Evolutionary conservation across 92 coral and sea anemone genomes (phyloP), one percentile per base, ranked within the genome.

Genomic region (Pocillopora grandis): DNA sequence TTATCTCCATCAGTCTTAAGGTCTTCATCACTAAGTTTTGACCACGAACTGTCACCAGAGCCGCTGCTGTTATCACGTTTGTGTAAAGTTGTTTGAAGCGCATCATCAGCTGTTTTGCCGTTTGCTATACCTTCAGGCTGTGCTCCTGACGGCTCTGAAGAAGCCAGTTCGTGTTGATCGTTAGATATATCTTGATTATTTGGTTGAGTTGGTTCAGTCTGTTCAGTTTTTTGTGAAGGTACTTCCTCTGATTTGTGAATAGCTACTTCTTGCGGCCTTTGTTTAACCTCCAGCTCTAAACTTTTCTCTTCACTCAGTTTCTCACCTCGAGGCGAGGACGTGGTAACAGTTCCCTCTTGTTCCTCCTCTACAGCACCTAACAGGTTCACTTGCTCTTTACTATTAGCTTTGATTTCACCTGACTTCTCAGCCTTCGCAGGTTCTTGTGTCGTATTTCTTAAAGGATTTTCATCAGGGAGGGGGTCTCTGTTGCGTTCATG

Each of bases 11-110:
- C 20, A 27, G 84, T 88, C 84, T 93, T 89, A 66, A 71, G 66
- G 18, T 71, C 94, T 69, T 90, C 97, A 21, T 93, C 90, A 65
- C 98, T 93, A 35, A 93, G 78, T 79, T 91, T 91, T 5, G 98
- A 93, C 98, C 98, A 93, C 0, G 98, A 93, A 83, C 98, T 93
- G 66, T 93, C 98, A 12, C 89, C 86, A 59, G 94, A 93, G 49
- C 94, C 89, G 62, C 86, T 90, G 10, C 95, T 88, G 78, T 91
- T 93, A 67, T 84, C 94, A 27, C 87, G 87, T 64, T 88, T 80
- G 67, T 76, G 83, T 2, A 62, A 66, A 31, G 76, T 20, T 80
- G 76, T 31, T 72, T 58, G 60, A 69, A 11, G 36, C 1, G 36
- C 85, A 18, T 33, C 55, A 36, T 19, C 14, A 27, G 77, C 27